Base-by-base conservation (phyloP, 2,797 vertebrate genomes). In the Lepus oiostolus region DNA sequence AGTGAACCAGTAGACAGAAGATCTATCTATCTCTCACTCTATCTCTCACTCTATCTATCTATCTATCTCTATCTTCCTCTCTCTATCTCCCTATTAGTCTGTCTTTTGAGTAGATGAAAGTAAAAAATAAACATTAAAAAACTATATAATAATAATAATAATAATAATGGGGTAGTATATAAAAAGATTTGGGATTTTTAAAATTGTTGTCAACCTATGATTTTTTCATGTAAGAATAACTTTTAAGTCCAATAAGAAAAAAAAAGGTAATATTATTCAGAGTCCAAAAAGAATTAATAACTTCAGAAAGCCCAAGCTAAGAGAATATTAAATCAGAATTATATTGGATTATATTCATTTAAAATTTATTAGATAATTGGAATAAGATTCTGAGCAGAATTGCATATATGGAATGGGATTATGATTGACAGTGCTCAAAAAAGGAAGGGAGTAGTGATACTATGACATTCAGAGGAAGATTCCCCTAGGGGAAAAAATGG, bases 291-390 rank as follows among this genome's bases (percentile, higher is more conserved):
- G 42, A 97, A 95, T 77, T 62, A 88, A 80, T 93, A 93, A 90
- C 65, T 82, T 30, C 71, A 62, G 77, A 83, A 94, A 88, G 58
- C 62, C 63, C 94, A 93, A 95, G 76, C 60, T 58, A 94, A 85
- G 30, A 35, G 80, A 86, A 91, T 93, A 94, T 96, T 88, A 86
- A 93, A 82, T 92, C 28, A 72, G 79, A 96, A 90, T 81, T 90
- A 80, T 52, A 95, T 81, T 88, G 65, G 87, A 84, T 85, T 80
- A 14, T 77, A 5, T 88, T 83, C 54, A 86, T 92, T 96, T 93
- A 67, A 95, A 93, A 93, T 85, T 58, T 95, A 86, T 93, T 84
- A 96, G 75, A 91, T 60, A 96, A 84, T 47, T 91, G 74, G 58
- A 91, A 88, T 88, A 71, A 28, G 63, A 89, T 90, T 75, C 72